Evolutionary conservation across 2,797 vertebrate genomes (phyloP).

Genomic region (Sebastes matsubarae): DNA sequence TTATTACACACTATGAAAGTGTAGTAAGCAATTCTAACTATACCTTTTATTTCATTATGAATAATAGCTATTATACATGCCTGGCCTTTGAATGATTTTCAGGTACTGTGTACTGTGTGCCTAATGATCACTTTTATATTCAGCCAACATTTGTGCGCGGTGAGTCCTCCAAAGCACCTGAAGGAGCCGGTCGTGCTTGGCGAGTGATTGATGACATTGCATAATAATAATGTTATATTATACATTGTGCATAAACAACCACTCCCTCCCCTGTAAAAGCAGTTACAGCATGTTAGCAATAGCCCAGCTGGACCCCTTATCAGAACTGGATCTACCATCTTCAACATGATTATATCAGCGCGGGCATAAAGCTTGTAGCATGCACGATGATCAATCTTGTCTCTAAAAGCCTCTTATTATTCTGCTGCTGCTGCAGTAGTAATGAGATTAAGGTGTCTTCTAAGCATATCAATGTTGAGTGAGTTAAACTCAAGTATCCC

Average conservation of each 20-base stretch:
- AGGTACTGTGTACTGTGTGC: neutral
- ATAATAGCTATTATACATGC: neutral
- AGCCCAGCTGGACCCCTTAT: slow-evolving; percentile 1
- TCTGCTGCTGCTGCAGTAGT: slow-evolving; percentile 38
- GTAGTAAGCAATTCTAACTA: neutral
- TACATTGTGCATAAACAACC: neutral
- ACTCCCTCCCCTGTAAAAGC: neutral
- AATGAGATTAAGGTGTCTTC: slow-evolving; percentile 59
- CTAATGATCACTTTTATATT: neutral
- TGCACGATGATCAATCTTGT: slow-evolving; percentile 15
- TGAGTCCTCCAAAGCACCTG: neutral
- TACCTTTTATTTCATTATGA: neutral
- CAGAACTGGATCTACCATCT: slow-evolving; percentile 11
- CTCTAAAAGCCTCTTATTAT: slow-evolving; percentile 61
- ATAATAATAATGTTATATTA: neutral
- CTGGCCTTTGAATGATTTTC: neutral
- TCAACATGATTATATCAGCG: slow-evolving; percentile 23
- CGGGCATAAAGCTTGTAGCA: slow-evolving; percentile 36
- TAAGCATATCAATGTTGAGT: slow-evolving; percentile 41
- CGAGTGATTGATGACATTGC: neutral
- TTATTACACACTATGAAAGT: neutral
- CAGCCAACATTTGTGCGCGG: neutral
- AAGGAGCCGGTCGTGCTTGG: neutral
- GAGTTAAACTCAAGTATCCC: slow-evolving; percentile 39
- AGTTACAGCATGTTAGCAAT: slow-evolving; percentile 19